A percentile compares a stretch with the other conserved stretches of the same genome.
Conservation (phyloP, 2,888 invertebrate species). For the Hydropsyche betteni region DNA sequence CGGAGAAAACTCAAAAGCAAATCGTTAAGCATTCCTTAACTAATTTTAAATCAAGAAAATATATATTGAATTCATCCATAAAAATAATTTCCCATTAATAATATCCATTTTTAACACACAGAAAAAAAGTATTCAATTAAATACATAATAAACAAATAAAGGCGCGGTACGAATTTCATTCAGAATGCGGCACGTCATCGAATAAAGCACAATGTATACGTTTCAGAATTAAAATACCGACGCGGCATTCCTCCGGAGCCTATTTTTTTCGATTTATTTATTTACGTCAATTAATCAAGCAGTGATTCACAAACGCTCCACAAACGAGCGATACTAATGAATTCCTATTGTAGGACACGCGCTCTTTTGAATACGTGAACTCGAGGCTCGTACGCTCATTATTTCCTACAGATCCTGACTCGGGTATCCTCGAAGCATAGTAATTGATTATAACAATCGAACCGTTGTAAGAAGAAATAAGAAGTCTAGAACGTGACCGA, state of each 20-base stretch:
- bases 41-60: too few relatives aligned
- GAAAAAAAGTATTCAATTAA: too few relatives aligned
- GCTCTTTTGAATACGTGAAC: conserved; percentile 38
- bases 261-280: conserved; percentile 17
- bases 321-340: conserved; percentile 12
- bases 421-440: conserved; percentile 42
- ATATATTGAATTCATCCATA: too few relatives aligned
- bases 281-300: conserved; percentile 22
- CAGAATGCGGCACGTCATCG: too few relatives aligned
- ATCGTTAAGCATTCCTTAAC: too few relatives aligned
- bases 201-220: too few relatives aligned
- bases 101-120: too few relatives aligned
- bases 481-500: background rate
- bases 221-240: background rate
- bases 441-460: conserved; percentile 49
- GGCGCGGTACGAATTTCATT: too few relatives aligned
- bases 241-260: background rate
- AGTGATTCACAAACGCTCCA: conserved; percentile 22
- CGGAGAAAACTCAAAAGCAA: too few relatives aligned
- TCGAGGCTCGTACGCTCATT: conserved; percentile 42
- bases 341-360: conserved; percentile 20
- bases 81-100: too few relatives aligned
- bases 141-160: too few relatives aligned
- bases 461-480: conserved; percentile 34
- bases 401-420: conserved; percentile 38